phyloP scores from a whole-genome alignment of 1,140 invertebrate species.

The Phenacoccus solenopsis region DNA sequence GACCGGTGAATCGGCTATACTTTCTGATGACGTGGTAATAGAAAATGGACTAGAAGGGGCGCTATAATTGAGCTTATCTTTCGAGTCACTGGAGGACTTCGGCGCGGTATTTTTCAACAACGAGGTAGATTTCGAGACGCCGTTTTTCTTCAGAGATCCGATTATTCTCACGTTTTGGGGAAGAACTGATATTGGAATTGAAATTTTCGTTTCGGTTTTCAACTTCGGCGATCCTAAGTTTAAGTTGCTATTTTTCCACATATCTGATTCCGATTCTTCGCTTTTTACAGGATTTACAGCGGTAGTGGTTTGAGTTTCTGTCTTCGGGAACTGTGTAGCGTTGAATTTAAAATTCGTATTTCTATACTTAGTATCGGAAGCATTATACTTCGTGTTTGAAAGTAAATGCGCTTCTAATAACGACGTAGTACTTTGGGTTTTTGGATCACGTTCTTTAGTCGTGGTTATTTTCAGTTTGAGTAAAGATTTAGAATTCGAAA shows the following conservation, averaged over 20 bases:
- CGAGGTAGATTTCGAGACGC: not conserved
- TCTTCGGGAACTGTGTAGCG: not conserved
- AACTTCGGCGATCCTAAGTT: not conserved
- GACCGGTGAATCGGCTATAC: not conserved
- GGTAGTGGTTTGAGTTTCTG: not conserved
- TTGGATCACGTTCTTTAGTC: not conserved
- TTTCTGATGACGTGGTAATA: not conserved
- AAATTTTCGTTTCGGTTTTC: slow-evolving; percentile 7
- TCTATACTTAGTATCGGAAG: not conserved
- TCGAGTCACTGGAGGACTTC: not conserved
- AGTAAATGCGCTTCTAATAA: slow-evolving; percentile 12
- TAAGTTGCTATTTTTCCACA: not conserved
- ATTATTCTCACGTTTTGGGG: slow-evolving; percentile 7
- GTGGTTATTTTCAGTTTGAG: not conserved
- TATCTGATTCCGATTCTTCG: not conserved
- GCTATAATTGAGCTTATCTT: not conserved
- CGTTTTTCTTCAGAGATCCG: not conserved
- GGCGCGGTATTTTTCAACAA: not conserved
- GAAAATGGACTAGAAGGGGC: not conserved
- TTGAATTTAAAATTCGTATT: slow-evolving; percentile 7
- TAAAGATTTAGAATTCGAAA: not conserved
- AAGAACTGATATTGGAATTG: slow-evolving; percentile 4
- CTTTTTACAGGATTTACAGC: not conserved
- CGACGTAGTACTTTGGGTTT: not conserved
- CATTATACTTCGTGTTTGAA: slow-evolving; percentile 5